Base-by-base conservation (phyloP, 2,113 vertebrate genomes). In the Beaufortia kweichowensis region DNA sequence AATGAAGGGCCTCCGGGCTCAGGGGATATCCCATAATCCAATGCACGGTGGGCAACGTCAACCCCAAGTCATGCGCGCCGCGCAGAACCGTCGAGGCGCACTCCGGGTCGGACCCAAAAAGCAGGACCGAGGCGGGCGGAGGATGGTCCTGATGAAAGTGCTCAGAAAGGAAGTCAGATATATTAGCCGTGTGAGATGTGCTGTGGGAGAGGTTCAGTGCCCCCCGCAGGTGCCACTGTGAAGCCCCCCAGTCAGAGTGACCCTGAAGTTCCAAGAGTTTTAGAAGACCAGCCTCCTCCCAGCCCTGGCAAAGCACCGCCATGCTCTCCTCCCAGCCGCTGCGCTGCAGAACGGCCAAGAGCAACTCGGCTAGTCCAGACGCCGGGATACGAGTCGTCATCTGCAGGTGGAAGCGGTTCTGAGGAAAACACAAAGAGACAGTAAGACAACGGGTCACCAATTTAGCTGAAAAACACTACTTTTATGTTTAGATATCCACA, bases 21-120 rank as follows among this genome's bases (percentile, higher is more conserved):
- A 96, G 87, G 0, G 96, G 95, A 6, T 94, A 93, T 79, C 96
- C 96, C 92, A 96, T 90, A 80, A 99, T 79, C 96, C 96, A 98
- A 79, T 91, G 94, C 48, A 95, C 85, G 0, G 94, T 92, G 0
- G 92, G 94, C 0, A 76, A 83, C 0, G 82, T 79, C 26, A 94
- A 83, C 14, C 93, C 90, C 11, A 90, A 31, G 14, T 89, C 88
- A 23, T 92, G 92, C 0, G 90, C 94, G 0, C 73, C 91, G 46
- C 65, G 86, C 66, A 98, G 91, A 39, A 97, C 53, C 0, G 87
- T 89, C 0, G 83, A 89, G 2, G 94, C 87, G 0, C 75, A 92
- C 39, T 82, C 87, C 0, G 90, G 86, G 9, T 95, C 90, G 0
- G 95, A 94, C 62, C 96, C 96, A 0, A 98, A 90, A 33, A 98